Base-by-base conservation (phyloP, 2,888 invertebrate species). In the Euclidia mi region DNA sequence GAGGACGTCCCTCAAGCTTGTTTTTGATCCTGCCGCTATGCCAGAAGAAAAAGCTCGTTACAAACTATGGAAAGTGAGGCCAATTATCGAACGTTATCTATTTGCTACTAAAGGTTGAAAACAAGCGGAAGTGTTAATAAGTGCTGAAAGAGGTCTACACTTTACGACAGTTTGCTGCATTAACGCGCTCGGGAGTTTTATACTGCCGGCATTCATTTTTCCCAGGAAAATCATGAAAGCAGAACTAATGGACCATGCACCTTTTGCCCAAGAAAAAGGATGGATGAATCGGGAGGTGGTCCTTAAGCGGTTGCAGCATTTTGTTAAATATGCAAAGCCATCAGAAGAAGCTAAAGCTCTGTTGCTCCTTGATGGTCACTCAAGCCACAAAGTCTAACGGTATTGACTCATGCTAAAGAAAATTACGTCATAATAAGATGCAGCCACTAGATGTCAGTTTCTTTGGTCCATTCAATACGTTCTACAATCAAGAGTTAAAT, bases 261-360 rank as follows among this genome's bases (percentile, higher is more conserved):
- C 48, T 45, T 34, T 41, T 35, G 57, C 46, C 31, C 56, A 62
- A 18, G 51, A 56, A 45, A 49, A 44, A n/a, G 62, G 62, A 14
- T 62, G 56, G 52, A 62, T 52, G 45, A 44, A 56, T 37, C 40
- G 25, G 7, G 38, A 56, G n/a, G 20, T 49, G 15, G 52, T 57
- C 42, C 43, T 47, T 32, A 34, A 63, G 55, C 57, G 57, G 53
- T 38, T 63, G 38, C 38, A 40, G 11, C 46, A 55, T 25, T 53
- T 59, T 34, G 35, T 41, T 25, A 18, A 59, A 49, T 49, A 53
- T 40, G 40, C 59, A 11, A 58, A 52, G 48, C 58, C 53, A 31
- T 53, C 52, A 37, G 31, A 14, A 25, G 28, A 58, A 35, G 35
- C 35, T 14, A 35, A 35, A 14, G 35, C 25, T 25, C 6, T 25